Conservation (phyloP, 1,140 invertebrate genomes). For the Drosophila obscura region DNA sequence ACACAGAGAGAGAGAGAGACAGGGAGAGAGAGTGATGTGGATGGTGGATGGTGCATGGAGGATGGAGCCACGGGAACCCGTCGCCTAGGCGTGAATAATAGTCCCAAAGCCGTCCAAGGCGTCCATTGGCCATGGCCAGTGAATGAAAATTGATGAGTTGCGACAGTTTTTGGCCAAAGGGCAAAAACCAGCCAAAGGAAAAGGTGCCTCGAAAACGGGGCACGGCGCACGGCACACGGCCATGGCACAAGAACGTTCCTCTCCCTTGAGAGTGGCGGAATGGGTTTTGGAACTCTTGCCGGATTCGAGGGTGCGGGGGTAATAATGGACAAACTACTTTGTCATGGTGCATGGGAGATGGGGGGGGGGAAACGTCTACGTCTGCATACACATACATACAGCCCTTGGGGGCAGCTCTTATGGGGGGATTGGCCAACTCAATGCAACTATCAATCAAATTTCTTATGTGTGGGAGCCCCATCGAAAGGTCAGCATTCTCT, state of each 20-base stretch:
- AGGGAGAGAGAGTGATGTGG: slow-evolving; percentile 9
- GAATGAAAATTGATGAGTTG: slow-evolving; percentile 83
- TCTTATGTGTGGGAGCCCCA: slow-evolving; percentile 41
- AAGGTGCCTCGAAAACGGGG: neutral
- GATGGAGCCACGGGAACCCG: slow-evolving; percentile 23
- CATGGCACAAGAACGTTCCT: neutral
- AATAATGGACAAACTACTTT: slow-evolving; percentile 61
- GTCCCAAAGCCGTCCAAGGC: slow-evolving; percentile 33
- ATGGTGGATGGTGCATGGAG: neutral
- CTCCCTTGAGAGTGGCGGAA: neutral
- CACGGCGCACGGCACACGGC: no score
- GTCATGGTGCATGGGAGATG: slow-evolving; percentile 44
- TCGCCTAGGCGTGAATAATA: slow-evolving; percentile 74
- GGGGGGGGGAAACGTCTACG: no score
- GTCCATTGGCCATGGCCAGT: slow-evolving; percentile 40
- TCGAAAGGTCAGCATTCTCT: slow-evolving; percentile 26
- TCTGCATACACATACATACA: no score
- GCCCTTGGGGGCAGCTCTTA: slow-evolving; percentile 4
- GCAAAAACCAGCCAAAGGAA: slow-evolving; percentile 52
- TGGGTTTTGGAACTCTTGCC: no score
- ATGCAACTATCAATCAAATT: slow-evolving; percentile 76
- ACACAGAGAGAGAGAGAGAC: neutral
- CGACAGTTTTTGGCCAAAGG: slow-evolving; percentile 83
- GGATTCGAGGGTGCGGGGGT: slow-evolving; percentile 7
- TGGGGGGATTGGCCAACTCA: slow-evolving; percentile 61